These are phyloP conservation scores for Gasterosteus nipponicus DNA, from an alignment of 2,113 vertebrate species.

Conservation along the genomic window DNA sequence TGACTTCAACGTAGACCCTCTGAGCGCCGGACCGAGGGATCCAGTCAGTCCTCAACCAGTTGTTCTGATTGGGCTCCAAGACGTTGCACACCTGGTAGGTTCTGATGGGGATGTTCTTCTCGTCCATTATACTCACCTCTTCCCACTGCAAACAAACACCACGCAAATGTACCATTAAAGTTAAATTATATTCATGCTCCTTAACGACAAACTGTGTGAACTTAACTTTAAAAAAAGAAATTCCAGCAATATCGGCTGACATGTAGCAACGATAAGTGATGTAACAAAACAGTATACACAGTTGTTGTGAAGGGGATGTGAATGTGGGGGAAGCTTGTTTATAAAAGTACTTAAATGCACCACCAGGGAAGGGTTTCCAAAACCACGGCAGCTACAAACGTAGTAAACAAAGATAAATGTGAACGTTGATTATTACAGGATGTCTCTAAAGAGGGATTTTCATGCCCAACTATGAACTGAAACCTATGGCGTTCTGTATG, in stretches of 20 bases:
- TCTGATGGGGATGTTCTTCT: constrained; percentile 84
- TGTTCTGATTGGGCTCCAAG: constrained; percentile 96
- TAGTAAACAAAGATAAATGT: not conserved
- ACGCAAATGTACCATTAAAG: not conserved
- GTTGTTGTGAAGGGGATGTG: constrained; percentile 15
- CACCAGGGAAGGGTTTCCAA: constrained; percentile 7
- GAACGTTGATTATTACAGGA: constrained; percentile 1
- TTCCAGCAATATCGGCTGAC: not conserved
- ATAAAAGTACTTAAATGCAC: constrained; percentile 10
- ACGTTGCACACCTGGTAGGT: constrained; percentile 96
- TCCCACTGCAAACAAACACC: constrained; percentile 80
- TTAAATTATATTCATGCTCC: not conserved
- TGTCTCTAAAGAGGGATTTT: constrained; percentile 2
- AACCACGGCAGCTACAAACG: constrained; percentile 18
- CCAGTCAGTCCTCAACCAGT: constrained; percentile 98
- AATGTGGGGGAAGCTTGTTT: constrained; percentile 11
- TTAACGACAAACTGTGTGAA: not conserved
- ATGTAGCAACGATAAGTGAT: not conserved
- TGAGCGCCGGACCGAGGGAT: constrained; percentile 95
- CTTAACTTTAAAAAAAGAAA: not conserved
- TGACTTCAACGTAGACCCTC: constrained; percentile 96
- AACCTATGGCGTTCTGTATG: not conserved
- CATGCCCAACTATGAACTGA: constrained; percentile 1
- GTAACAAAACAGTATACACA: not conserved
- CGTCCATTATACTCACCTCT: constrained; percentile 85